Percentiles rank a stretch among this genome's conserved stretches.
These are phyloP conservation scores for Nipponacmea schrenckii DNA, from an alignment of 2,888 invertebrate species.

Conservation along the genomic window DNA sequence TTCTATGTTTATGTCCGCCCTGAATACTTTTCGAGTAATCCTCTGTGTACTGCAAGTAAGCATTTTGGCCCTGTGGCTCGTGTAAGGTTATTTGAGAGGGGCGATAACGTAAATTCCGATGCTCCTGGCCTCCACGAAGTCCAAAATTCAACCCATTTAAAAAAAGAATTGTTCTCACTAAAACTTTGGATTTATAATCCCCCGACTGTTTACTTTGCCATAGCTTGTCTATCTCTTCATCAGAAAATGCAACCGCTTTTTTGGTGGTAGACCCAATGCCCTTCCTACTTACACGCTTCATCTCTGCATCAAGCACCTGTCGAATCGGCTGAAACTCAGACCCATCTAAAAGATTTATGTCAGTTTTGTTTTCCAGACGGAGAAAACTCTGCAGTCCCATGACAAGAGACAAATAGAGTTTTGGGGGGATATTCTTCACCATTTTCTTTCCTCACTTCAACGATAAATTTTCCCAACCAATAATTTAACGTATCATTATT, in stretches of 20 bases:
- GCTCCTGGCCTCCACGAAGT: neutral
- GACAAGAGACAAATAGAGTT: neutral
- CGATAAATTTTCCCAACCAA: conserved; percentile 1
- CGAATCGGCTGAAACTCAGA: neutral
- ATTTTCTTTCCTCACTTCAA: conserved; percentile 1
- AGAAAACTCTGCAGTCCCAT: conserved; percentile 3
- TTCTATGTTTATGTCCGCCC: neutral
- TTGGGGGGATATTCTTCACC: conserved; percentile 1
- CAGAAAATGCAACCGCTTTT: neutral
- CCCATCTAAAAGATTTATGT: neutral
- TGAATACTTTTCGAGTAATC: neutral
- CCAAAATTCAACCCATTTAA: neutral
- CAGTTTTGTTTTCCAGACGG: neutral
- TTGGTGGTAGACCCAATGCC: neutral
- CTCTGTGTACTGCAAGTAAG: neutral
- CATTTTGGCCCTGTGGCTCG: neutral
- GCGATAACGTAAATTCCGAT: neutral
- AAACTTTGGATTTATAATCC: neutral
- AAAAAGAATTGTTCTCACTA: neutral
- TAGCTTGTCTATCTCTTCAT: neutral
- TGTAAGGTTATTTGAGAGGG: conserved; percentile 1
- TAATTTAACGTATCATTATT: neutral
- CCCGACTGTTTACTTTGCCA: neutral
- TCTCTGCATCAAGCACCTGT: neutral
- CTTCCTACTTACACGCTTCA: neutral